Conservation (phyloP, 2,888 invertebrate genomes). For the Caradrina clavipalpis region DNA sequence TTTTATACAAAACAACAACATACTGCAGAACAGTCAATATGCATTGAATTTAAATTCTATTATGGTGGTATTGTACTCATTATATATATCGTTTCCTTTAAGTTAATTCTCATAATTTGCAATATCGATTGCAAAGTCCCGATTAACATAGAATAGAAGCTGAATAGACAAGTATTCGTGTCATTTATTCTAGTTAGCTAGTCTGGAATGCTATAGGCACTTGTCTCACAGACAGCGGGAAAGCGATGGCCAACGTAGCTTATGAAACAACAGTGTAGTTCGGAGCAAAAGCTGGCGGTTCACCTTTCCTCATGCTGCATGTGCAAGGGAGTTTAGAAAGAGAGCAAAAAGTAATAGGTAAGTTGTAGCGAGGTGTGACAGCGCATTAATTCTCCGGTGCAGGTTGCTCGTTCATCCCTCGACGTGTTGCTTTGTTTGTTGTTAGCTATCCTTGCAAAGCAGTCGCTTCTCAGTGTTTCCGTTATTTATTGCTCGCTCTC, state of each 20-base stretch:
- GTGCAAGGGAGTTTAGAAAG: conserved; percentile 2
- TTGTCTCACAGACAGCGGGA: conserved; percentile 35
- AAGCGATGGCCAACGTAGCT: neutral
- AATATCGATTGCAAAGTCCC: conserved; percentile 47
- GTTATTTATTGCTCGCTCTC: conserved; percentile 27
- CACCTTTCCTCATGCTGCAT: conserved; percentile 9
- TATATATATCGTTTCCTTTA: conserved; percentile 37
- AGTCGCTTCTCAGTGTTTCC: conserved; percentile 25
- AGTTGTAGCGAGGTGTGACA: conserved; percentile 35
- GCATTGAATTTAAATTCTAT: conserved; percentile 30
- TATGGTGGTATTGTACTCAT: conserved; percentile 26
- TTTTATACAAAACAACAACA: conserved; percentile 18
- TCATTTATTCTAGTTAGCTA: conserved; percentile 42
- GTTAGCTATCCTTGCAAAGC: conserved; percentile 22
- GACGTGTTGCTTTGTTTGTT: conserved; percentile 21
- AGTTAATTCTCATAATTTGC: conserved; percentile 47
- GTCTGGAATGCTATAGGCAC: conserved; percentile 51
- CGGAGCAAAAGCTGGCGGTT: conserved; percentile 17
- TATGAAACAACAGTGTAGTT: conserved; percentile 11
- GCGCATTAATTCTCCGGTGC: conserved; percentile 25
- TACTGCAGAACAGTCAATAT: conserved; percentile 16
- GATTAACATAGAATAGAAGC: conserved; percentile 50
- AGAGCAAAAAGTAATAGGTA: conserved; percentile 18
- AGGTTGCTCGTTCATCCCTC: conserved; percentile 37
- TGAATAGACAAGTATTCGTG: conserved; percentile 41